Base-by-base conservation (phyloP, 2,888 invertebrate species). In the Hydropsyche betteni region DNA sequence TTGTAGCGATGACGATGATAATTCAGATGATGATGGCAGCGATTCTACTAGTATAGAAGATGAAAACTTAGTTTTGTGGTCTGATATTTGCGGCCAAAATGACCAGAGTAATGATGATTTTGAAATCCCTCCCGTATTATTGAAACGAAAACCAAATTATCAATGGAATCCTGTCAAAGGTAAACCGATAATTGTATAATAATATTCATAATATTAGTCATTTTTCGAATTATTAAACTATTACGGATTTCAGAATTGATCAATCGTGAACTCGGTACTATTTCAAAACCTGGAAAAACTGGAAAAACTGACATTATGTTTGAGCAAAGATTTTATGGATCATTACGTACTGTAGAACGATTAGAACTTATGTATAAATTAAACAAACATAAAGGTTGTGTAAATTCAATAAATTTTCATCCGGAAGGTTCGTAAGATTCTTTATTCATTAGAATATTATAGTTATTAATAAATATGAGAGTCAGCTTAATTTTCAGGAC, bases 401-500 rank as follows among this genome's bases (percentile, higher is more conserved):
- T 98, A 3, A 98, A 98, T 86, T 92, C 94, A 77, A 89, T 98
- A 75, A 93, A 95, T 85, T 98, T 98, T 84, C 97, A 97, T 83
- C 90, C 90, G 77, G 87, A 90, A 83, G 94, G 94, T 64, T 55
- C 2, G 55, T 85, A 84, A 83, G 81, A 76, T 69, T 51, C 68
- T n/a, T 69, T 51, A 50, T 61, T 52, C 68, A 68, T 51, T 69
- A 10, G 14, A n/a, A 69, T 24, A 44, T 24, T 44, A 1, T n/a
- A 55, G 3, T 51, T 51, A 2, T 51, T 8, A 12, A 51, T 51
- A n/a, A 2, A n/a, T 24, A 24, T 24, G 1, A 24, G 1, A 24
- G 24, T 24, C 2, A 24, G 24, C 8, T 58, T 58, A n/a, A 24
- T 24, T 78, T 77, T 7, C 86, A 84, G 92, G 92, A 2, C 89